Evolutionary conservation across 2,797 vertebrate genomes (phyloP).

Genomic region (Chiroxiphia lanceolata): DNA sequence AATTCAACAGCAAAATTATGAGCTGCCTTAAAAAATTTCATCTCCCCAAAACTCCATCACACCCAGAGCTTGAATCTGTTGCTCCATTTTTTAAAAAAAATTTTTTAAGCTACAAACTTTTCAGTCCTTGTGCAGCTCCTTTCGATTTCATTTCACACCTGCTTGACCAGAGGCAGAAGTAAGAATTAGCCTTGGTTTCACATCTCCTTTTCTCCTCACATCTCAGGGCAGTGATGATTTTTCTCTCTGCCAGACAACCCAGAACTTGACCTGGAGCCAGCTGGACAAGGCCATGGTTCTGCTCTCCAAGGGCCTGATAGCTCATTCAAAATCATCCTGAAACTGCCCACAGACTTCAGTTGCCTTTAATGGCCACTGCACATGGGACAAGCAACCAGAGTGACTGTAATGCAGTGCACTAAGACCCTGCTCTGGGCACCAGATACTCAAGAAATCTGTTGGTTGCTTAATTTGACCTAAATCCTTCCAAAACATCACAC

Average conservation of each 20-base stretch:
- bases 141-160: not conserved
- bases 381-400: not conserved
- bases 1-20: not conserved
- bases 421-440: not conserved
- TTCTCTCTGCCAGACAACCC: not conserved
- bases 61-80: not conserved
- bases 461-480: not conserved
- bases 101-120: not conserved
- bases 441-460: not conserved
- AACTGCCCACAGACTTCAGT: not conserved
- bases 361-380: not conserved
- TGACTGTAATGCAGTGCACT: not conserved
- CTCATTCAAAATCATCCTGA: not conserved
- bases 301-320: not conserved
- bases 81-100: not conserved
- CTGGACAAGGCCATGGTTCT: not conserved
- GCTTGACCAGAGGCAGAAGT: conserved; percentile 20
- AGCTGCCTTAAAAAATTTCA: not conserved
- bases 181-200: conserved; percentile 38
- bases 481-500: not conserved
- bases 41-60: not conserved
- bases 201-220: not conserved
- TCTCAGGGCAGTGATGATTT: not conserved
- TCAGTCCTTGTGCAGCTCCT: not conserved
- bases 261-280: not conserved